phyloP scores from a whole-genome alignment of 2,888 invertebrate genomes.

The Calliopum simillimum region DNA sequence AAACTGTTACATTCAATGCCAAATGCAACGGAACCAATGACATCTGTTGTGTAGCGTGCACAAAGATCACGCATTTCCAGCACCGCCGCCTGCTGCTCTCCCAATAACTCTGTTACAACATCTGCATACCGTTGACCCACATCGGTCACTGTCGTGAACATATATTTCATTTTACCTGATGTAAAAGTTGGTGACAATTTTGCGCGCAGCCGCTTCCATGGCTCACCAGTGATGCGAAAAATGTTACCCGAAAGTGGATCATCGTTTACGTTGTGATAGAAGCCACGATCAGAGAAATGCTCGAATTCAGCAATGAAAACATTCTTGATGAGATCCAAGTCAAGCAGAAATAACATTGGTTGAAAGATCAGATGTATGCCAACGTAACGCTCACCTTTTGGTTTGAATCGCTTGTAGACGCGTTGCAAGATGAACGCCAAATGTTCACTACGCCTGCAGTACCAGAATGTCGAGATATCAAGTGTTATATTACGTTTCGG shows the following conservation, averaged over 20 bases:
- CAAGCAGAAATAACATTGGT: conserved; percentile 39
- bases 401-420: conserved; percentile 31
- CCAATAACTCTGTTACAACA: conserved; percentile 8
- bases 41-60: conserved; percentile 68
- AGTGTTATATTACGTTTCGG: conserved; percentile 12
- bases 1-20: conserved; percentile 67
- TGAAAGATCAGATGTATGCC: conserved; percentile 31
- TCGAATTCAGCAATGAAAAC: conserved; percentile 62
- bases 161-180: conserved; percentile 68
- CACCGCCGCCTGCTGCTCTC: background rate
- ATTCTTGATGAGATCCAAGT: conserved; percentile 59
- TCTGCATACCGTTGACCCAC: conserved; percentile 16
- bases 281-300: conserved; percentile 62
- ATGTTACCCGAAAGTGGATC: conserved; percentile 63
- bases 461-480: conserved; percentile 19
- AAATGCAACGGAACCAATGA: conserved; percentile 67
- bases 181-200: conserved; percentile 68
- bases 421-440: conserved; percentile 20
- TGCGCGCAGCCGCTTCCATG: conserved; percentile 62
- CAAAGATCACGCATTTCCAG: conserved; percentile 65
- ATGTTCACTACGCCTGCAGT: conserved; percentile 23
- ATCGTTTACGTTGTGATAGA: conserved; percentile 57
- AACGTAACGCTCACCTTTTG: conserved; percentile 12
- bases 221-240: conserved; percentile 59
- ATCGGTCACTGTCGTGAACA: conserved; percentile 60